Conservation (phyloP, 2,888 invertebrate genomes). For the Acronicta aceris region DNA sequence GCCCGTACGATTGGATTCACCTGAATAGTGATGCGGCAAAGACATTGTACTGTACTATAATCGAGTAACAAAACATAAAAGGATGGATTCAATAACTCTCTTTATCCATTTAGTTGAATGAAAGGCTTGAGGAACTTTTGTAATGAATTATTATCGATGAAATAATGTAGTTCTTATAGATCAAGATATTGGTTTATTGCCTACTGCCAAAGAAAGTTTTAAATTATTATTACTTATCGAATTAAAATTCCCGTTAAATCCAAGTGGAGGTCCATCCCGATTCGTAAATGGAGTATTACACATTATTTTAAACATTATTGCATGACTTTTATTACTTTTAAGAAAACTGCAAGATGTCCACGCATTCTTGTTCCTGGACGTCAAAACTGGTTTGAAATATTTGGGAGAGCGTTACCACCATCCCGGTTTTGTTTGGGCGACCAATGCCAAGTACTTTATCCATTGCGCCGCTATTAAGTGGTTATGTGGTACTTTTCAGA, state of each 20-base stretch:
- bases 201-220: no score
- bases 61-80: conserved; percentile 27
- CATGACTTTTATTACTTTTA: conserved; percentile 36
- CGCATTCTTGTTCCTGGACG: conserved; percentile 34
- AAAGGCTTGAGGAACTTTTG: conserved; percentile 2
- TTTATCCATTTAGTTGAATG: conserved; percentile 18
- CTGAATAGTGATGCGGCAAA: conserved; percentile 38
- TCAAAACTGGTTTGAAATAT: conserved; percentile 58
- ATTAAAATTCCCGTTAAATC: background rate
- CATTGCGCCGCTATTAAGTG: conserved; percentile 16
- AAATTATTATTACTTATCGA: no score
- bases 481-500: background rate
- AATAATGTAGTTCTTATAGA: no score
- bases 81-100: conserved; percentile 23
- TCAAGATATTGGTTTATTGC: no score
- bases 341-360: conserved; percentile 40
- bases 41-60: conserved; percentile 20
- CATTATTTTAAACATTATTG: conserved; percentile 28
- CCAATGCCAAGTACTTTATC: background rate
- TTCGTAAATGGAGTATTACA: conserved; percentile 13
- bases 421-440: conserved; percentile 17
- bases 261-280: conserved; percentile 1
- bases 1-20: conserved; percentile 33
- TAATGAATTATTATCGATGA: no score
- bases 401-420: conserved; percentile 53